Conservation (phyloP, 2,797 vertebrate species). For the Falco cherrug region DNA sequence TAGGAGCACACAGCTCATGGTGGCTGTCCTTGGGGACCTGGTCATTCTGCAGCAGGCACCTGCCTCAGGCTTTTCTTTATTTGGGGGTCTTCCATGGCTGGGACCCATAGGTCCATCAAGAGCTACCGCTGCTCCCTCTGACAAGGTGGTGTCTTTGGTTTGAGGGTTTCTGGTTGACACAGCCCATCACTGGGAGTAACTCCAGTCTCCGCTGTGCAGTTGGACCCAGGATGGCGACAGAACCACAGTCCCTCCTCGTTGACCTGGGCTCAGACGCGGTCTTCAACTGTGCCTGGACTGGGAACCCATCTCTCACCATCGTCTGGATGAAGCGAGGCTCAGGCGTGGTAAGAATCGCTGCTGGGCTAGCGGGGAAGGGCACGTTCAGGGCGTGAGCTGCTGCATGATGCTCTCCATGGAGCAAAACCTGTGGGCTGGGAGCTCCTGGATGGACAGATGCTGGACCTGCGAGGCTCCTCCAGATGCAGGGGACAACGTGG, state of each 20-base stretch:
- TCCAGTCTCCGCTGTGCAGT: constrained; percentile 73
- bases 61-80: background rate
- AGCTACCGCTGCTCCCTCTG: background rate
- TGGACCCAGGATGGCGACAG: constrained; percentile 93
- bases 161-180: background rate
- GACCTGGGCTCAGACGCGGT: constrained; percentile 93
- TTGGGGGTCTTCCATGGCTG: background rate
- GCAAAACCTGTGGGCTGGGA: background rate
- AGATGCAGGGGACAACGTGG: background rate
- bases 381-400: rapidly evolving
- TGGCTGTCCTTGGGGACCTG: background rate
- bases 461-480: background rate
- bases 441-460: background rate
- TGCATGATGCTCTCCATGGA: background rate
- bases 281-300: constrained; percentile 97
- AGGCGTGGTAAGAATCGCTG: constrained; percentile 86
- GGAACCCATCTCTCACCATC: constrained; percentile 96
- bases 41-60: background rate
- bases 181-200: background rate
- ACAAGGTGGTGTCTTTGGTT: background rate
- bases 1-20: rapidly evolving
- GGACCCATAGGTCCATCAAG: background rate
- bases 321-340: constrained; percentile 99
- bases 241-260: constrained; percentile 94
- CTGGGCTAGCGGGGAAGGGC: rapidly evolving